Base-by-base conservation (phyloP, 2,888 invertebrate species). In the Chydorus sphaericus region DNA sequence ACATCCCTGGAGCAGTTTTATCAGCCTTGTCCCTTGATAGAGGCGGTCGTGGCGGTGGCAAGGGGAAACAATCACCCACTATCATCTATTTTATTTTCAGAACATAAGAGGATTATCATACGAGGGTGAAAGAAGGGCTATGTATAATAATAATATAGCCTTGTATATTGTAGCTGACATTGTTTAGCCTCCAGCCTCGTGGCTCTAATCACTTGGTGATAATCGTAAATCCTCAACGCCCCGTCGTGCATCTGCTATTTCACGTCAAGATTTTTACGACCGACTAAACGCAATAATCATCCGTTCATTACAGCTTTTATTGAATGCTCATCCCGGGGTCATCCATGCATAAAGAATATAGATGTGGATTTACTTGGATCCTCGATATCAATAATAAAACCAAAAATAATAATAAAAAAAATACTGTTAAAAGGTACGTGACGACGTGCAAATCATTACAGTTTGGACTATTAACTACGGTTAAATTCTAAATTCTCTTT, bases 231-330 rank as follows among this genome's bases (percentile, higher is more conserved):
- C 44, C 44, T 16, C 28, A 28, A 44, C 44, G 44, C 44, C 39
- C 44, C 44, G 44, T 44, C 44, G 44, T 44, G 44, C 44, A 44
- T 44, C 44, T 44, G 44, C 28, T 44, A 44, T 44, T 44, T 44
- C 44, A 23, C 23, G 44, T 44, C 44, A 28, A 44, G 44, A 23
- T 44, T 44, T 44, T 44, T 44, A 44, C n/a, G 44, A 44, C 44
- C 44, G 44, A 26, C 44, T 44, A 44, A 44, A 44, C 44, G 44
- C 44, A 44, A 44, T 44, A 44, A 44, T 44, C 44, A 44, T 44
- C 26, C 44, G 23, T 44, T 44, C 26, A 44, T 44, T 44, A 44
- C 23, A 44, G 28, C 23, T 44, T 44, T 44, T 44, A 44, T 44
- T 44, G 44, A 28, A 44, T 44, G n/a, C n/a, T n/a, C n/a, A n/a